Evolutionary conservation across 2,888 invertebrate species (phyloP), one percentile per base, ranked within the genome.

Genomic region (Galerucella pusilla): DNA sequence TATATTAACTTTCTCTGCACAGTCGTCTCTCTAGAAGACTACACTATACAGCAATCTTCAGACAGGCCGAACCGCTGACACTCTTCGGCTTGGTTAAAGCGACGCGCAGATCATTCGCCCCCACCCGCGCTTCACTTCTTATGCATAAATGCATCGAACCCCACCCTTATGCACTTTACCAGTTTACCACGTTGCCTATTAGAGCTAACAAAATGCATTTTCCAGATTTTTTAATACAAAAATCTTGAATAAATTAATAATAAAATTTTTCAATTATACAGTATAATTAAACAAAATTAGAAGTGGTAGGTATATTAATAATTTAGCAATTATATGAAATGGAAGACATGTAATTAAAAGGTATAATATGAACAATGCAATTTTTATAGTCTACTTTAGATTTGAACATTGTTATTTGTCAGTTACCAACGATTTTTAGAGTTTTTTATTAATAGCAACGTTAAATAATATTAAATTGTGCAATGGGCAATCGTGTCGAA

Each of bases 91-190:
- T 78, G 80, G 78, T 61, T 12, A 73, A 77, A 73, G 74, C 77
- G 77, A 76, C 76, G 77, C 76, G 63, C 71, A 75, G 81, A 80
- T 80, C 78, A 80, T 78, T 79, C 82, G 79, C 82, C 83, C 84
- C 84, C 83, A 81, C 84, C 82, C 83, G 71, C 75, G 82, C 84
- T 81, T 81, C 84, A 84, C 46, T 85, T 85, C 83, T 84, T 84
- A 85, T 85, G 85, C 85, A 85, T 83, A 7, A 57, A 84, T 83
- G 84, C 83, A 84, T 49, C 74, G 80, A 78, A 81, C 83, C 83
- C 83, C 83, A 83, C 83, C 83, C 83, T 84, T 81, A 72, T 74
- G 72, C 74, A 73, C 64, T 72, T 73, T 28, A 14, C 72, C 74
- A 73, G 60, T 72, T 73, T 28, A 14, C 72, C 20, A 54, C 25